A percentile compares a stretch with the other conserved stretches of the same genome.
Evolutionary conservation across 2,888 invertebrate species (phyloP).

Genomic region (Lysandra bellargus): DNA sequence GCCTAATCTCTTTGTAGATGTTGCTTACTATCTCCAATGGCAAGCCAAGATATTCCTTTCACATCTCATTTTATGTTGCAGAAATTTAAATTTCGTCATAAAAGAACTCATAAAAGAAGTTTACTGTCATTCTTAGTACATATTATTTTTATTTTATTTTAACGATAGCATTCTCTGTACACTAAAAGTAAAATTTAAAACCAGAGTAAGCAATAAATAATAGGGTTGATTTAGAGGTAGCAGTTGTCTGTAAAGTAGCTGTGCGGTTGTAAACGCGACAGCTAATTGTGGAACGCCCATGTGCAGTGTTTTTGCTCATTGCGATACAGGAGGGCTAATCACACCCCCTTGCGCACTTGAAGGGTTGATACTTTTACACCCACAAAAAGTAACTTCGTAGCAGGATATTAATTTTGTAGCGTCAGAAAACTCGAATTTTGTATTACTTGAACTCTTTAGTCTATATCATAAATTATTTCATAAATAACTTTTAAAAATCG

Average conservation of each 20-base stretch:
- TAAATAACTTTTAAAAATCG: too few species aligned
- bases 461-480: too few species aligned
- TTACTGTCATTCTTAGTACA: too few species aligned
- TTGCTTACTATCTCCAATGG: too few species aligned
- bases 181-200: slow-evolving; percentile 3
- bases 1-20: too few species aligned
- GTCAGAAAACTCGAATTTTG: background rate
- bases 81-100: background rate
- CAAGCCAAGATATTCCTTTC: too few species aligned
- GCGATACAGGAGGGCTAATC: slow-evolving; percentile 67
- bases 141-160: background rate
- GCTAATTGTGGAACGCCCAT: slow-evolving; percentile 79
- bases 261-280: slow-evolving; percentile 73
- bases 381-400: background rate
- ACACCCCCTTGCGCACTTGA: slow-evolving; percentile 60
- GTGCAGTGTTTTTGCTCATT: slow-evolving; percentile 70
- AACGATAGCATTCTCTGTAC: background rate
- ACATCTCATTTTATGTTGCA: background rate
- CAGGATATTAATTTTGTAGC: background rate
- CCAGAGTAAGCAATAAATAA: slow-evolving; percentile 9
- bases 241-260: slow-evolving; percentile 26
- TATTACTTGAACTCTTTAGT: too few species aligned
- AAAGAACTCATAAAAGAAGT: too few species aligned
- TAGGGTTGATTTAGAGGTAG: slow-evolving; percentile 10
- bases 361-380: slow-evolving; percentile 51